Evolutionary conservation across 2,113 vertebrate genomes (phyloP).

Genomic region (Arizona elegans): DNA sequence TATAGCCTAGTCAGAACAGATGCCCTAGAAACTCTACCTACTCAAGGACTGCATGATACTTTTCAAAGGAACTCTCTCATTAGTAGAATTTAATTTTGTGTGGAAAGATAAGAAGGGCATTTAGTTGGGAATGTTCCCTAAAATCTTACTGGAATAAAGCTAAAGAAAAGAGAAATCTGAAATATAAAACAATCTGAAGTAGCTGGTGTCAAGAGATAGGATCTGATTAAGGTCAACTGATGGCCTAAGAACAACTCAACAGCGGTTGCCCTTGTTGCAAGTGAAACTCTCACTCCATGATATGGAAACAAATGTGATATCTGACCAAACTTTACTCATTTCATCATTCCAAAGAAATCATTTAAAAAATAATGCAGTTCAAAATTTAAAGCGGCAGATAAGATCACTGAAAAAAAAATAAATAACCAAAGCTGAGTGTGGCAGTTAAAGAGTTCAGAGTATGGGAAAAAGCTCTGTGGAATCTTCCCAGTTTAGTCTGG

Average conservation of each 20-base stretch:
- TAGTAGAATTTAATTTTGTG: not conserved
- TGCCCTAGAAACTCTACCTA: not conserved
- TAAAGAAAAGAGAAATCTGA: not conserved
- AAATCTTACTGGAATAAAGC: not conserved
- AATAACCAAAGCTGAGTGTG: not conserved
- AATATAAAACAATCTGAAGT: not conserved
- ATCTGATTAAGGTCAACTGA: not conserved
- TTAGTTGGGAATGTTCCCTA: not conserved
- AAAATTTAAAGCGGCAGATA: not conserved
- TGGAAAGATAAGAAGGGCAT: not conserved
- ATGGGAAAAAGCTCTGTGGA: not conserved
- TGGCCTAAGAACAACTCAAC: not conserved
- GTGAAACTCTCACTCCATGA: not conserved
- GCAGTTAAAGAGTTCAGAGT: not conserved
- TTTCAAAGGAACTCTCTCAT: not conserved
- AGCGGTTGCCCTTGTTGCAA: not conserved
- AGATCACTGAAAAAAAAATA: too few species aligned
- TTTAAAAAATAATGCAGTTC: not conserved
- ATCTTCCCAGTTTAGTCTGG: not conserved
- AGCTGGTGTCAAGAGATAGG: not conserved
- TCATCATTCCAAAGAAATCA: not conserved
- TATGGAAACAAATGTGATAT: not conserved
- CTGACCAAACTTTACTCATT: not conserved
- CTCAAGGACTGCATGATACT: not conserved
- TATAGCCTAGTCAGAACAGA: not conserved